Evolutionary conservation across 2,888 invertebrate genomes (phyloP), one percentile per base, ranked within the genome.

Genomic region (Drosophila melanosoma): DNA sequence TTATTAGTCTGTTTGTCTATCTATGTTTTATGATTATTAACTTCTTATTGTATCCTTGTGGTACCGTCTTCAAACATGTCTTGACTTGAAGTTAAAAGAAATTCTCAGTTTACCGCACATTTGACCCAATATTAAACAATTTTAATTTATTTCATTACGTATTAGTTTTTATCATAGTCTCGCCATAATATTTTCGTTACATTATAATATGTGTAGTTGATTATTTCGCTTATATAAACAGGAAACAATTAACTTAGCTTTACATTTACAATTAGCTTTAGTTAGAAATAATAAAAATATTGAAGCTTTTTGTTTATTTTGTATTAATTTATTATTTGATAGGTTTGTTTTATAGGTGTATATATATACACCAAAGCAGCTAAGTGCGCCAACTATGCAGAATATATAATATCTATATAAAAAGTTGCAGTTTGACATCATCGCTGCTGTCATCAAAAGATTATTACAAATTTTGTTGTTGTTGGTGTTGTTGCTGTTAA

Each of bases 231-330:
- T 85, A 85, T 78, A 85, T 75, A 85, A 89, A 85, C 90, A 85
- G 85, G 85, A 85, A 85, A 85, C 85, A 87, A 85, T 85, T 80
- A 85, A 82, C 90, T 85, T 85, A 85, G 75, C 86, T 74, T 87
- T 80, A 87, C 57, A 74, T 81, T 67, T 89, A 87, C 79, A 84
- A 69, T 84, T 89, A 89, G 76, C 74, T 87, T 89, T 89, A 85
- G 81, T 85, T 87, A 87, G 77, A 85, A 85, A 89, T 87, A 89
- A 84, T 86, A 82, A 89, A 85, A 85, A 85, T 85, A 89, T 85
- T 85, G 84, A 85, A 85, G 84, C 84, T 85, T 84, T 69, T 64
- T 74, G 60, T 74, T 76, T 70, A 49, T 73, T 73, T 87, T 69
- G 69, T 60, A 68, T 81, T 81, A 69, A 61, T 74, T 78, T 81